Conservation (phyloP, 2,797 vertebrate genomes). For the Danio albolineatus region DNA sequence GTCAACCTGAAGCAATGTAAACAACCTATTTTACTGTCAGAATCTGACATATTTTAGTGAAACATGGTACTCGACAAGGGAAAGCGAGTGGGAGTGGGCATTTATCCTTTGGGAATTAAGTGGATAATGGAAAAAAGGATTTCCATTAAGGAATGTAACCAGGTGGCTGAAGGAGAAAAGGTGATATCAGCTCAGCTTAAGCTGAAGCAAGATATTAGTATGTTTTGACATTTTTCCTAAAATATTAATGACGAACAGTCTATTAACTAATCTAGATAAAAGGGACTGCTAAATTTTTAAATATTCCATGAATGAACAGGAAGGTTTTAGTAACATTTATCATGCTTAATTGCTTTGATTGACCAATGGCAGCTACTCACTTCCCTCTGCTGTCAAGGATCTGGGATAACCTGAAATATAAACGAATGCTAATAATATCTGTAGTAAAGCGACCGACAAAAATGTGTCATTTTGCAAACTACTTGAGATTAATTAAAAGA, state of each 20-base stretch:
- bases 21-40: neutral
- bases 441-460: neutral
- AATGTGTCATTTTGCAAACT: conserved; percentile 1
- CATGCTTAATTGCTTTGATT: neutral
- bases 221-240: neutral
- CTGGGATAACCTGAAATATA: neutral
- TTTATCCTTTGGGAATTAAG: neutral
- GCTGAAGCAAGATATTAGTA: neutral
- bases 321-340: neutral
- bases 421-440: neutral
- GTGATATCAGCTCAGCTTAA: neutral
- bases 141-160: neutral
- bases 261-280: neutral
- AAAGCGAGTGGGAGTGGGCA: neutral
- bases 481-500: neutral
- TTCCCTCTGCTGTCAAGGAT: neutral
- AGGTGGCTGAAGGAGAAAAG: conserved; percentile 15
- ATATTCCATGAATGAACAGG: neutral
- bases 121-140: neutral
- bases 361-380: neutral
- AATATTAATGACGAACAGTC: neutral
- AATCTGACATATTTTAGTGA: neutral
- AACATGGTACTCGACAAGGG: neutral
- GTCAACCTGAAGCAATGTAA: neutral
- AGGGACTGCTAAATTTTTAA: neutral